Percentiles rank a stretch among this genome's conserved stretches.
These are phyloP conservation scores for Galaxea fascicularis DNA, from an alignment of 92 coral and sea anemone species.

Conservation along the genomic window DNA sequence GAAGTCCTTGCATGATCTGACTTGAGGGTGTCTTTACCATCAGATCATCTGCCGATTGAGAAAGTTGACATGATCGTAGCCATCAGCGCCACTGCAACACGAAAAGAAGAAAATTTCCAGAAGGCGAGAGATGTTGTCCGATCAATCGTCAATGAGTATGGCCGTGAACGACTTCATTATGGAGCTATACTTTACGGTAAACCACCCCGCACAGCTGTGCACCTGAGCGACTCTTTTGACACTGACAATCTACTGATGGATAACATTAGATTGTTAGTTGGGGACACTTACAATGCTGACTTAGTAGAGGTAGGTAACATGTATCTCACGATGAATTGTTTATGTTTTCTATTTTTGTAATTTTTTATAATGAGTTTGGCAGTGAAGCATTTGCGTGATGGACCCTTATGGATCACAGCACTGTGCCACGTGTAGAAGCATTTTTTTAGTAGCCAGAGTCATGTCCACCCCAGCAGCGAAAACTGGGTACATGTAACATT, in stretches of 20 bases:
- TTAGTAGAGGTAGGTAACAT: conserved; percentile 20
- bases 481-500: too few relatives aligned
- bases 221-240: background rate
- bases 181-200: conserved; percentile 30
- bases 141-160: conserved; percentile 66
- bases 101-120: conserved; percentile 66
- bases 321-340: too few relatives aligned
- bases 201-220: conserved; percentile 9
- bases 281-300: conserved; percentile 19
- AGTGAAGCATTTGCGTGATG: background rate
- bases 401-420: too few relatives aligned
- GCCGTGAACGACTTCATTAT: conserved; percentile 50
- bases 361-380: background rate
- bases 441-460: too few relatives aligned
- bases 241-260: conserved; percentile 20
- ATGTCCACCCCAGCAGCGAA: too few relatives aligned
- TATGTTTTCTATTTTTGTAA: too few relatives aligned
- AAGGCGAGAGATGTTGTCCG: conserved; percentile 72
- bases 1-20: too few relatives aligned
- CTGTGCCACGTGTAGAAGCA: too few relatives aligned
- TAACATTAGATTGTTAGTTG: background rate
- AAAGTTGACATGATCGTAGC: conserved; percentile 78
- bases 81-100: conserved; percentile 73
- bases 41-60: conserved; percentile 38
- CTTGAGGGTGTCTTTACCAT: background rate